Evolutionary conservation across 2,888 invertebrate genomes (phyloP), one percentile per base, ranked within the genome.

Genomic region (Chymomyza amoena): DNA sequence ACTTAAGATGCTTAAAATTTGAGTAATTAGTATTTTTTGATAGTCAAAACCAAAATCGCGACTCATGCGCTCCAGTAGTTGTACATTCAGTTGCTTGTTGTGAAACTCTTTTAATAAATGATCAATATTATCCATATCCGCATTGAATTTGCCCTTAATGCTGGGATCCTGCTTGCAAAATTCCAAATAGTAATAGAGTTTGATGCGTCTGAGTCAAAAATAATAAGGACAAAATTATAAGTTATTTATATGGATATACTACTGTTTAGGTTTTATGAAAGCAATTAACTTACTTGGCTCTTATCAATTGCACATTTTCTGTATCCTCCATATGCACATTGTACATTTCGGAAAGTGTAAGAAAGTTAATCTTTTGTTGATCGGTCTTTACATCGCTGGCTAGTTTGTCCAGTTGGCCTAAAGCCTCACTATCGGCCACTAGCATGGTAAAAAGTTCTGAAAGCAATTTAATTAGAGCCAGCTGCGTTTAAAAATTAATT

Each of bases 291-390:
- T 72, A 91, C 92, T 87, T 89, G 45, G 84, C 81, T 7, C 89
- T 81, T 51, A 90, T 83, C 5, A 76, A 70, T 66, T 89, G 82
- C 15, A 90, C 86, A 66, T 80, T 79, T 1, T 73, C 80, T 65
- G 70, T 76, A 62, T 91, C 89, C 5, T 89, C 89, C 28, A 84
- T 84, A 67, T 90, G 86, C 1, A 83, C 83, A 70, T 85, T 81
- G 71, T 91, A 91, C 90, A 91, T 91, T 78, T 92, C 91, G 3
- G 89, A 85, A n/a, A 92, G 79, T 10, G 87, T 90, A 1, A 92
- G 83, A 56, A 88, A 89, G 71, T 91, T 90, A 2, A 91, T 82
- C 73, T 88, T 91, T 64, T 91, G 90, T 50, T 89, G 85, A 72
- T 91, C 91, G 0, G 84, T 88, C 76, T 89, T 91, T 4, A 92